phyloP scores from a whole-genome alignment of 2,797 vertebrate species.

The Myoxocephalus aenaeus region DNA sequence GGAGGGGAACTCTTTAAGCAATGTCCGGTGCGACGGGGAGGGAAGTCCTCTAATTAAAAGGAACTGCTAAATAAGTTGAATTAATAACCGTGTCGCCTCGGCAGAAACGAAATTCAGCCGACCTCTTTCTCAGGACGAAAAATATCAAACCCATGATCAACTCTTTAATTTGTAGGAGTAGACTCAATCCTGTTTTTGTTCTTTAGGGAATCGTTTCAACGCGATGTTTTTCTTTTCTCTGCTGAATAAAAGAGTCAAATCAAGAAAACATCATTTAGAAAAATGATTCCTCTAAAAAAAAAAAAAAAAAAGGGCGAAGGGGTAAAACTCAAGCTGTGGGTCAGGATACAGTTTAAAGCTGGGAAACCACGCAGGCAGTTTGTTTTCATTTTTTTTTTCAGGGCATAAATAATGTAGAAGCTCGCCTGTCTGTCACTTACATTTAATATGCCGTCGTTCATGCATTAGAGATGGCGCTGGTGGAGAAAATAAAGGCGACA shows the following conservation, averaged over 20 bases:
- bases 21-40: slow-evolving; percentile 17
- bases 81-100: background rate
- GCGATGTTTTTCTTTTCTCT: background rate
- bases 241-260: slow-evolving; percentile 12
- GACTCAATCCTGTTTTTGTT: background rate
- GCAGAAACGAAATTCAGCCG: slow-evolving; percentile 18
- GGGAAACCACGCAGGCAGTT: slow-evolving; percentile 56
- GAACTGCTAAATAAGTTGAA: background rate
- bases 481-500: slow-evolving; percentile 60
- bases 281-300: slow-evolving; percentile 35
- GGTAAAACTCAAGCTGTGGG: slow-evolving; percentile 27
- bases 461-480: slow-evolving; percentile 73
- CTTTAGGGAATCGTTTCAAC: background rate
- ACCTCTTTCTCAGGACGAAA: background rate
- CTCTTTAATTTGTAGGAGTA: background rate
- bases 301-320: slow-evolving; percentile 33
- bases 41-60: slow-evolving; percentile 2
- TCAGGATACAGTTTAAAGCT: slow-evolving; percentile 52
- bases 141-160: background rate
- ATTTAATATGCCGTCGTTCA: slow-evolving; percentile 71
- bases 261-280: slow-evolving; percentile 7
- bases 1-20: background rate
- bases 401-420: slow-evolving; percentile 78
- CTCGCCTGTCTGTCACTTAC: slow-evolving; percentile 72
- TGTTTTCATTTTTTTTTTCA: slow-evolving; percentile 74